Conservation (phyloP, 53 echinoderm and acorn worm genomes). For the Luidia sarsii region DNA sequence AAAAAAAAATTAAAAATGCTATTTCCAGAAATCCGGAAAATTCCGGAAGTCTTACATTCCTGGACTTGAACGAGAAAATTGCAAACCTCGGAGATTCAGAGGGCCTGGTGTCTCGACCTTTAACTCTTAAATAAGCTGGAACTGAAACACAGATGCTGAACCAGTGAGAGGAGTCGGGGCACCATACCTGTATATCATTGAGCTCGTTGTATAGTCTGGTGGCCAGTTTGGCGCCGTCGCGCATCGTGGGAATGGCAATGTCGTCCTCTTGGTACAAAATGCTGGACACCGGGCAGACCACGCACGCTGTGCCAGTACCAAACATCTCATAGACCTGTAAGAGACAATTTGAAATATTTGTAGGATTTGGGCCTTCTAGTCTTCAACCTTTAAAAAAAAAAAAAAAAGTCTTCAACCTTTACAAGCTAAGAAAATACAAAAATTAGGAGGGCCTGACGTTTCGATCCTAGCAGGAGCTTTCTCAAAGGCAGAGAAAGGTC, state of each 20-base stretch:
- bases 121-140: too few species aligned
- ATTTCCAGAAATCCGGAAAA: too few species aligned
- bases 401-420: not conserved
- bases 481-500: too few species aligned
- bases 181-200: slow-evolving; percentile 90
- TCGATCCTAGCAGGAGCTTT: too few species aligned
- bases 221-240: slow-evolving; percentile 73
- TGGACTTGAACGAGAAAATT: too few species aligned
- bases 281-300: slow-evolving; percentile 90
- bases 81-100: too few species aligned
- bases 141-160: too few species aligned
- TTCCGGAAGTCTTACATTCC: too few species aligned
- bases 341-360: not conserved
- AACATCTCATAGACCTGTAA: slow-evolving; percentile 85
- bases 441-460: too few species aligned
- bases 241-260: slow-evolving; percentile 85
- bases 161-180: not conserved
- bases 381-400: not conserved
- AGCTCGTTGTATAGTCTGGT: slow-evolving; percentile 76
- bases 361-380: not conserved
- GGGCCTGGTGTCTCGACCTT: too few species aligned
- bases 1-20: too few species aligned
- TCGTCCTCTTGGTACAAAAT: slow-evolving; percentile 84
- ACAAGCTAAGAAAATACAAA: not conserved
- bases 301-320: slow-evolving; percentile 96